Percentiles rank a stretch among this genome's conserved stretches.
These are phyloP conservation scores for Pocillopora meandrina DNA, from an alignment of 92 coral and sea anemone species.

Conservation along the genomic window DNA sequence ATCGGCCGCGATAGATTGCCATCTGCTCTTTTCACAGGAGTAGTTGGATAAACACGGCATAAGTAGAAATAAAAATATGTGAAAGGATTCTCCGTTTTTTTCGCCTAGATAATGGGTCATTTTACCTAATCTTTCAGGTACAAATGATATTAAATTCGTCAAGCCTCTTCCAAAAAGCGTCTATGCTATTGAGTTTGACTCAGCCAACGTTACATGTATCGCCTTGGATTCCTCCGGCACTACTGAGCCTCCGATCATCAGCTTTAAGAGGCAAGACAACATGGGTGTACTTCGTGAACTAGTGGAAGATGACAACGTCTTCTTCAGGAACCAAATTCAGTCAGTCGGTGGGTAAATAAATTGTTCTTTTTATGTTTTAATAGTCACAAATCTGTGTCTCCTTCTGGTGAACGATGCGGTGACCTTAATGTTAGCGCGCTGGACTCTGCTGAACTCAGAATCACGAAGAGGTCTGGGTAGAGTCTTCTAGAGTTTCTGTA, in stretches of 20 bases:
- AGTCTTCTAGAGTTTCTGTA: too few species aligned
- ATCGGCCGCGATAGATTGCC: too few species aligned
- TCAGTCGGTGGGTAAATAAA: background rate
- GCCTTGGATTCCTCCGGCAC: background rate
- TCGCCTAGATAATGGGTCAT: background rate
- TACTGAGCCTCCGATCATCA: conserved; percentile 5
- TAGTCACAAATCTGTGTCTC: too few species aligned
- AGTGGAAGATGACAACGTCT: conserved; percentile 5
- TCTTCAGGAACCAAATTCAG: conserved; percentile 15
- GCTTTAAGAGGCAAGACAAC: conserved; percentile 18
- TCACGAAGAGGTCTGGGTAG: too few species aligned
- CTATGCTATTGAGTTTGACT: conserved; percentile 35
- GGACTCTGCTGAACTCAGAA: too few species aligned
- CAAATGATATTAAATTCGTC: conserved; percentile 9
- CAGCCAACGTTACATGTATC: conserved; percentile 20
- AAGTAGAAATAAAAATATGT: background rate
- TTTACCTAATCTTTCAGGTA: conserved; percentile 9
- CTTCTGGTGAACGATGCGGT: too few species aligned
- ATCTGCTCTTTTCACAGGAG: too few species aligned
- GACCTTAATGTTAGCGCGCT: too few species aligned
- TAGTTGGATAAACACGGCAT: background rate
- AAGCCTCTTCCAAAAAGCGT: conserved; percentile 40
- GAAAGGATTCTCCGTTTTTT: background rate
- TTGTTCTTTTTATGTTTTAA: background rate
- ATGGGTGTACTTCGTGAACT: background rate